Evolutionary conservation across 2,113 vertebrate species (phyloP).

Genomic region (Zosterops lateralis): DNA sequence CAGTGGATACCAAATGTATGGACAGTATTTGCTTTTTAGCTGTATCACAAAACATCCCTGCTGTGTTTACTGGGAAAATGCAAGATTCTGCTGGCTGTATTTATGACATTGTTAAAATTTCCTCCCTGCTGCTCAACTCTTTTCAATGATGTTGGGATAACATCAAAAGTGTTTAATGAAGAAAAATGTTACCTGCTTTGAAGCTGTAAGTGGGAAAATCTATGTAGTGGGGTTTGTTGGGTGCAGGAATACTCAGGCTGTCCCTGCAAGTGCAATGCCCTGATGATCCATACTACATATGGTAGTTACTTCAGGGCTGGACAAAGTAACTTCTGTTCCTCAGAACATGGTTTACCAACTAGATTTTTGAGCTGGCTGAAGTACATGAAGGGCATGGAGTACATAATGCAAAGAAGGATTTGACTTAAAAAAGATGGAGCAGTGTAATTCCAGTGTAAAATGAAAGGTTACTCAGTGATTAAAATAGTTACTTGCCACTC

Average conservation of each 20-base stretch:
- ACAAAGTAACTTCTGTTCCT: not conserved
- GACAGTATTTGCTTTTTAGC: not conserved
- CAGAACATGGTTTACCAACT: not conserved
- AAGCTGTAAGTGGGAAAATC: not conserved
- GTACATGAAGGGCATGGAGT: not conserved
- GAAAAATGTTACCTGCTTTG: not conserved
- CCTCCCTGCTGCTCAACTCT: not conserved
- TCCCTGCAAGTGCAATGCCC: not conserved
- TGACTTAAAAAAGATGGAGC: not conserved
- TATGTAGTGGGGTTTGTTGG: accelerated
- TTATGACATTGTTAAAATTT: not conserved
- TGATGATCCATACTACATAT: not conserved
- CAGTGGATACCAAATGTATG: not conserved
- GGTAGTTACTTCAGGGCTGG: not conserved
- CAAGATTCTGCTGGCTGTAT: not conserved
- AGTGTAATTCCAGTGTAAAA: not conserved
- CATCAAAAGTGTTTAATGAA: not conserved
- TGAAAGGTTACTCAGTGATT: not conserved
- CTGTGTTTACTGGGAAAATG: not conserved
- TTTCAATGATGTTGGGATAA: not conserved
- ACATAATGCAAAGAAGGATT: not conserved
- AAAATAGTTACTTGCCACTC: not conserved
- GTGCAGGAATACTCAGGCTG: not conserved
- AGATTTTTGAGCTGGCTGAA: not conserved
- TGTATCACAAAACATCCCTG: not conserved